Conservation (phyloP, 2,888 invertebrate genomes). For the Mayetiola destructor region DNA sequence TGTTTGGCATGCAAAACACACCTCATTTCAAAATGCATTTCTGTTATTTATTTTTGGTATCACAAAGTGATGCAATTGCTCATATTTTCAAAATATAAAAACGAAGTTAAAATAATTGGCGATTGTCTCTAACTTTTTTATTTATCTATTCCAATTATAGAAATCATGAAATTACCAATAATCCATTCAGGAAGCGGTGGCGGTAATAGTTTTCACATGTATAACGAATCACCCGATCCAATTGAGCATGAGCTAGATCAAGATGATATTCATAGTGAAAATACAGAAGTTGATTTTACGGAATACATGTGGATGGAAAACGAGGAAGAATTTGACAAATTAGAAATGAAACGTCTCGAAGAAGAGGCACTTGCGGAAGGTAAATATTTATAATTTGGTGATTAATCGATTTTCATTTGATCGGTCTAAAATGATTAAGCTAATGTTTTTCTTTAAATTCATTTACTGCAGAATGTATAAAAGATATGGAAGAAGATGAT, state of each 20-base stretch:
- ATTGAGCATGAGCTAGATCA: background rate
- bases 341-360: slow-evolving; percentile 74
- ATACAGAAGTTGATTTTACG: slow-evolving; percentile 43
- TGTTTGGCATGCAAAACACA: too few relatives aligned
- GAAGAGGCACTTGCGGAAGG: slow-evolving; percentile 78
- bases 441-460: too few relatives aligned
- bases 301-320: slow-evolving; percentile 94
- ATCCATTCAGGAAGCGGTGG: background rate
- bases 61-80: too few relatives aligned
- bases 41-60: too few relatives aligned
- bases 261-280: background rate
- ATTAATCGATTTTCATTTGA: too few relatives aligned
- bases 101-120: too few relatives aligned
- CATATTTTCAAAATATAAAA: too few relatives aligned
- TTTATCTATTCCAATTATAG: too few relatives aligned
- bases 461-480: slow-evolving; percentile 76
- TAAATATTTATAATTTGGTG: too few relatives aligned
- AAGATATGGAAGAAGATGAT: slow-evolving; percentile 67
- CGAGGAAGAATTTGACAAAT: slow-evolving; percentile 79
- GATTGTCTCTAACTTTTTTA: too few relatives aligned
- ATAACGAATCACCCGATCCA: background rate
- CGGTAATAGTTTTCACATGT: background rate
- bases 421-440: too few relatives aligned
- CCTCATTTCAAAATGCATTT: too few relatives aligned
- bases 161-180: slow-evolving; percentile 1